phyloP scores from a whole-genome alignment of 2,113 vertebrate genomes.

The Chamaetylas fuelleborni region DNA sequence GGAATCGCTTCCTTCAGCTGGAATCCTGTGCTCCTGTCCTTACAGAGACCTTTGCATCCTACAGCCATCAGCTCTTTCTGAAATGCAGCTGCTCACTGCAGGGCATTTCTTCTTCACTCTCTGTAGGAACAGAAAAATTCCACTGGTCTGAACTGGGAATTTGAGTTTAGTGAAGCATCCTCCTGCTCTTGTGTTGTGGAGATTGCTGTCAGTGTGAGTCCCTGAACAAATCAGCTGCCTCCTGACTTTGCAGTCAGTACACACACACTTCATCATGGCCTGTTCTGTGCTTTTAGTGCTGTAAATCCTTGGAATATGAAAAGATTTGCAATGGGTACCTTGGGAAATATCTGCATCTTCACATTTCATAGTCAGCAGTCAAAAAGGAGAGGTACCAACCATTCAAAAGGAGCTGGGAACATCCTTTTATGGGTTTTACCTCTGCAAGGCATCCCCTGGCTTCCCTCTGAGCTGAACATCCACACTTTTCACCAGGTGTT shows the following conservation, averaged over 20 bases:
- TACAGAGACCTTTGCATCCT: neutral
- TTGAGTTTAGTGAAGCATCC: neutral
- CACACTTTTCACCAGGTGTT: neutral
- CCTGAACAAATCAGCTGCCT: neutral
- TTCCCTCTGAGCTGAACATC: neutral
- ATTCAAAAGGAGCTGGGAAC: neutral
- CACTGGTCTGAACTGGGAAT: neutral
- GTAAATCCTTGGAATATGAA: fast-evolving
- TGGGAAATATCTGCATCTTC: neutral
- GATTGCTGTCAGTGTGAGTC: neutral
- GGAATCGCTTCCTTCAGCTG: neutral
- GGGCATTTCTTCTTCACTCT: neutral
- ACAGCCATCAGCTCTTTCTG: neutral
- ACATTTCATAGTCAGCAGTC: neutral
- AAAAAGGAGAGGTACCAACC: neutral
- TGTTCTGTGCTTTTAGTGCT: neutral
- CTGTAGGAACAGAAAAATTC: neutral
- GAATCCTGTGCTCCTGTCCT: neutral
- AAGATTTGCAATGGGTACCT: neutral
- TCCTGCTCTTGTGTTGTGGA: neutral
- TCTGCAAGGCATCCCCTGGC: neutral
- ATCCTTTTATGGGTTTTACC: neutral
- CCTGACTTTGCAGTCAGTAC: neutral
- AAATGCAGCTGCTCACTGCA: neutral
- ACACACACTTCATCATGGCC: neutral